These are phyloP conservation scores for Macrotis lagotis DNA, from an alignment of 2,113 vertebrate species.

Conservation along the genomic window DNA sequence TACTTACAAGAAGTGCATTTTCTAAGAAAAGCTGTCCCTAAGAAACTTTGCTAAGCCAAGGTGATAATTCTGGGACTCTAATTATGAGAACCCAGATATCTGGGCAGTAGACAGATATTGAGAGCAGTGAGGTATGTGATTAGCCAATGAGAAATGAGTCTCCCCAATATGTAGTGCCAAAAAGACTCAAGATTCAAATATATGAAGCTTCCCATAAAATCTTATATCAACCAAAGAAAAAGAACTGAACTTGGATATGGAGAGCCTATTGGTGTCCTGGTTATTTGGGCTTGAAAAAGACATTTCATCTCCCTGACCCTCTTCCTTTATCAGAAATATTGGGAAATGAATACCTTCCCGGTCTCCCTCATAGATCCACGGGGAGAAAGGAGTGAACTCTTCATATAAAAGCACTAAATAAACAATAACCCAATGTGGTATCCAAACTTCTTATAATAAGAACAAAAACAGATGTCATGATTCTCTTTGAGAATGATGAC, in stretches of 20 bases:
- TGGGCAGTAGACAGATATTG: background rate
- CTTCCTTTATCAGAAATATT: background rate
- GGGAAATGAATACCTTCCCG: background rate
- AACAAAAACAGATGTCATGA: too few species aligned
- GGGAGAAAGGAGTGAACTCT: background rate
- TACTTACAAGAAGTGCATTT: constrained; percentile 14
- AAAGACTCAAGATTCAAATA: background rate
- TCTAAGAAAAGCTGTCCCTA: background rate
- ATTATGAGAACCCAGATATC: background rate
- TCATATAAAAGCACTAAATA: background rate
- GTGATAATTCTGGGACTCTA: background rate
- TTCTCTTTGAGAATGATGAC: too few species aligned
- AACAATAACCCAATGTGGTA: background rate
- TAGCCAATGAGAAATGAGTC: background rate
- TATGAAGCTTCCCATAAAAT: background rate
- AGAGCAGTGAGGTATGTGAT: background rate
- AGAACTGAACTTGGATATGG: background rate
- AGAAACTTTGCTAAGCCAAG: background rate
- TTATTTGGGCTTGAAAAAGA: background rate
- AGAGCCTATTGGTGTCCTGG: background rate
- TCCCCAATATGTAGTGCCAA: background rate
- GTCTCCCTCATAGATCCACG: background rate
- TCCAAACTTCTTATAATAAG: too few species aligned
- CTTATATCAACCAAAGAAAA: background rate
- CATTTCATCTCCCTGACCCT: background rate